phyloP scores from a whole-genome alignment of 2,888 invertebrate species.

The Parthenolecanium corni region DNA sequence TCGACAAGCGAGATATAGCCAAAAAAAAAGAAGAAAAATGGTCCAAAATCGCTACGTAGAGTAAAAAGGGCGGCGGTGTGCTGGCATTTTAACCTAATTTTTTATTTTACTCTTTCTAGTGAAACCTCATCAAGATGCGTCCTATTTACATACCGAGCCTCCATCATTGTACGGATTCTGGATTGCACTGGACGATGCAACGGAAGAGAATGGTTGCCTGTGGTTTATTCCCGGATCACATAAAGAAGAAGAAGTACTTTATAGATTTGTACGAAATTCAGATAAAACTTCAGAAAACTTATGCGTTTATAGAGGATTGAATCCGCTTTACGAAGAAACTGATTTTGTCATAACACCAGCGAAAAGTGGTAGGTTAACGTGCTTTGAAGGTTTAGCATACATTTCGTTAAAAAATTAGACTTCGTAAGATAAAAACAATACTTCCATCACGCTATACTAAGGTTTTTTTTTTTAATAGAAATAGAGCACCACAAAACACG shows the following conservation, averaged over 20 bases:
- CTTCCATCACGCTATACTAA: too few relatives aligned
- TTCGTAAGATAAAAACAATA: too few relatives aligned
- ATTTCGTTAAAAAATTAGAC: background rate
- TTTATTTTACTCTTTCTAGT: slow-evolving; percentile 42
- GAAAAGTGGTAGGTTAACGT: slow-evolving; percentile 66
- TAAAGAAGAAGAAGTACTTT: slow-evolving; percentile 61
- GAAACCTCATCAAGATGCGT: slow-evolving; percentile 70
- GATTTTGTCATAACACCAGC: slow-evolving; percentile 70
- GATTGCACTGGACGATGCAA: slow-evolving; percentile 92
- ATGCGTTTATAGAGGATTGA: slow-evolving; percentile 56
- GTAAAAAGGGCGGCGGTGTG: too few relatives aligned
- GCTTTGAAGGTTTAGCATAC: too few relatives aligned
- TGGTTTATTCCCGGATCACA: slow-evolving; percentile 89
- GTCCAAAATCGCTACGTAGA: too few relatives aligned
- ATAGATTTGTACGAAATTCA: slow-evolving; percentile 50
- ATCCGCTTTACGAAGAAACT: slow-evolving; percentile 56
- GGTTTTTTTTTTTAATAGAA: too few relatives aligned
- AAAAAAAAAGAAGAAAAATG: too few relatives aligned
- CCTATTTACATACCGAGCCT: slow-evolving; percentile 68
- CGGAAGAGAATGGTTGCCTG: slow-evolving; percentile 84
- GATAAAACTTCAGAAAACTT: slow-evolving; percentile 49
- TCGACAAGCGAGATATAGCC: too few relatives aligned
- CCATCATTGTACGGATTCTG: slow-evolving; percentile 75
- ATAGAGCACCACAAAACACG: too few relatives aligned
- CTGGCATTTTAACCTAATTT: too few relatives aligned